A percentile compares a stretch with the other conserved stretches of the same genome.
phyloP scores from a whole-genome alignment of 2,888 invertebrate genomes.

The Pyrrhia umbra region DNA sequence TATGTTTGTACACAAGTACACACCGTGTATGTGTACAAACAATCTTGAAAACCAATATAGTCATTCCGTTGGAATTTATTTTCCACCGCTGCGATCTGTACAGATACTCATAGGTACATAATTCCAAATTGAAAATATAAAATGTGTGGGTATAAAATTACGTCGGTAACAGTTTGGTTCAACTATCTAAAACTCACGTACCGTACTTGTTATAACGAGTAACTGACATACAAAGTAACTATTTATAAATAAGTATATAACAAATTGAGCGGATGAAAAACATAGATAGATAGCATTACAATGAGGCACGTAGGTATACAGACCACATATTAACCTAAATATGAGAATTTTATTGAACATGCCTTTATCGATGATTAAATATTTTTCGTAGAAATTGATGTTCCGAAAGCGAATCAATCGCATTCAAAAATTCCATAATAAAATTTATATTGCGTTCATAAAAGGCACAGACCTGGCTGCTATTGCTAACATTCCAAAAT shows the following conservation, averaged over 20 bases:
- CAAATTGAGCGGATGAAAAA: background rate
- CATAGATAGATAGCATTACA: background rate
- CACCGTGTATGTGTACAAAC: conserved; percentile 28
- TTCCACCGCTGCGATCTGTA: conserved; percentile 4
- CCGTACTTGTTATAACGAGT: no score
- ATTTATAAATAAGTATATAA: conserved; percentile 13
- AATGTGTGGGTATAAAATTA: conserved; percentile 4
- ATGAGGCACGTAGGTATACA: background rate
- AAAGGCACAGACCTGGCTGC: no score
- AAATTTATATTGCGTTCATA: no score
- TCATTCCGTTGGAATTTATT: conserved; percentile 37
- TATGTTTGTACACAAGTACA: conserved; percentile 2
- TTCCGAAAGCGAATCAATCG: no score
- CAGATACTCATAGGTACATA: conserved; percentile 8
- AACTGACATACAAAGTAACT: conserved; percentile 20
- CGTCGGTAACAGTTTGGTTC: conserved; percentile 8
- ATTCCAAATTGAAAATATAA: conserved; percentile 35
- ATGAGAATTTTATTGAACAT: background rate
- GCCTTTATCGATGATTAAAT: background rate
- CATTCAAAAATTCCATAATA: no score
- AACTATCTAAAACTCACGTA: background rate
- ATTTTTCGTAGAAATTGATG: no score
- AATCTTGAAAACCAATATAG: conserved; percentile 43
- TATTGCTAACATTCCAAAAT: background rate
- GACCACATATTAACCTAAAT: background rate